Percentiles rank a stretch among this genome's conserved stretches.
These are phyloP conservation scores for Labia minor DNA, from an alignment of 2,888 invertebrate species.

Conservation along the genomic window DNA sequence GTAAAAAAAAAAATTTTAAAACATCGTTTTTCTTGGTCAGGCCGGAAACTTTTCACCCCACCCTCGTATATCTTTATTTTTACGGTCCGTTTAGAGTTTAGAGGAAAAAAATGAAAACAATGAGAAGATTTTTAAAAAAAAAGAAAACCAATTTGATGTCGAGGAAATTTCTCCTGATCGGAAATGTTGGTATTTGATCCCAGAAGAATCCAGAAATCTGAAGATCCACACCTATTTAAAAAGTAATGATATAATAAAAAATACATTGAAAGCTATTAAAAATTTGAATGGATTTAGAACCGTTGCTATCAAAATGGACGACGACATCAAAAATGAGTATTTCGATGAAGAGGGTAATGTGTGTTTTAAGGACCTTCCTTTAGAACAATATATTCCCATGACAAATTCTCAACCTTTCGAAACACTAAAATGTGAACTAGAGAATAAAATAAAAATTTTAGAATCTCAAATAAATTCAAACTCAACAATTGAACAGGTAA, in stretches of 20 bases:
- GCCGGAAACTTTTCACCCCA: no score
- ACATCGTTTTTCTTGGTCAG: no score
- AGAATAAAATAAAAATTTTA: background rate
- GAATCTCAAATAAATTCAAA: background rate
- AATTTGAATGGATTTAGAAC: background rate
- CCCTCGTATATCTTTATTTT: no score
- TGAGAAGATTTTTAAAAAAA: background rate
- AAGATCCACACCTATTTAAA: background rate
- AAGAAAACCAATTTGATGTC: background rate
- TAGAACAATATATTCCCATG: background rate
- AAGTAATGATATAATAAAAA: background rate
- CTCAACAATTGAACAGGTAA: background rate
- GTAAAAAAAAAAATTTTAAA: no score
- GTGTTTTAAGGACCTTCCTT: background rate
- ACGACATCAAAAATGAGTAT: background rate
- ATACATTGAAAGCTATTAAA: background rate
- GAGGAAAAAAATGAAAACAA: no score
- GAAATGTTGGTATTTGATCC: background rate
- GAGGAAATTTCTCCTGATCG: background rate
- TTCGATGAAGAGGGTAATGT: background rate
- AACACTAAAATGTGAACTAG: background rate
- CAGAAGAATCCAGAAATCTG: background rate
- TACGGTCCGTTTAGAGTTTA: no score
- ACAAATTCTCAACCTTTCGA: background rate
- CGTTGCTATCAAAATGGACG: background rate